Evolutionary conservation across 2,797 vertebrate genomes (phyloP), one percentile per base, ranked within the genome.

Genomic region (Pseudomugil gertrudae): DNA sequence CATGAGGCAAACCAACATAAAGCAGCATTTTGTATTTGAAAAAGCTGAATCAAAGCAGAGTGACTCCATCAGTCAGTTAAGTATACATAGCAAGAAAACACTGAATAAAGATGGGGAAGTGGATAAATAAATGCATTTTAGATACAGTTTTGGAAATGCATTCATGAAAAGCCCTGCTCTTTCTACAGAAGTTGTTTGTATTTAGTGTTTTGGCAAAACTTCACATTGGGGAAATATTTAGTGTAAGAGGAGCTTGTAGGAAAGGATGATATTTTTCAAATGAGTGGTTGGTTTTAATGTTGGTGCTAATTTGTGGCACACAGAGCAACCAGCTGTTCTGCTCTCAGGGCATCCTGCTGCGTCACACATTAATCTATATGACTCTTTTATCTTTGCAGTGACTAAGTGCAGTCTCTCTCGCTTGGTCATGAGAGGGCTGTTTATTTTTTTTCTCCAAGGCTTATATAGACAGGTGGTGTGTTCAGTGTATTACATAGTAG

Each of bases 1-100:
- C 62, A 56, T 67, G 56, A 79, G 57, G 72, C 74, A 76, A 35
- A 48, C 23, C 51, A 76, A 79, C 47, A 69, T 63, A 74, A 72
- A 60, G 60, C 30, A 47, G 27, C n/a, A 43, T 70, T 80, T 69
- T 70, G 54, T 65, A 76, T 65, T 35, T n/a, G 52, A 62, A 56
- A 63, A 52, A 74, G 51, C 7, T 24, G 17, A 69, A 72, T 70
- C 33, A 63, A 24, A 76, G 61, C 33, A 33, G 32, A 63, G 33
- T n/a, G 56, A 66, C 54, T 23, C 14, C 30, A 29, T 8, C 15
- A 57, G 45, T 33, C 55, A 32, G 55, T 63, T 57, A 43, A 7
- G 35, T 15, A 45, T n/a, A 5, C 14, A 4, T 45, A 27, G 45
- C 30, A 19, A 30, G 9, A 50, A 14, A 24, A 50, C 11, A 51